Conservation (phyloP, 2,888 invertebrate genomes). For the Lydus trimaculatus region DNA sequence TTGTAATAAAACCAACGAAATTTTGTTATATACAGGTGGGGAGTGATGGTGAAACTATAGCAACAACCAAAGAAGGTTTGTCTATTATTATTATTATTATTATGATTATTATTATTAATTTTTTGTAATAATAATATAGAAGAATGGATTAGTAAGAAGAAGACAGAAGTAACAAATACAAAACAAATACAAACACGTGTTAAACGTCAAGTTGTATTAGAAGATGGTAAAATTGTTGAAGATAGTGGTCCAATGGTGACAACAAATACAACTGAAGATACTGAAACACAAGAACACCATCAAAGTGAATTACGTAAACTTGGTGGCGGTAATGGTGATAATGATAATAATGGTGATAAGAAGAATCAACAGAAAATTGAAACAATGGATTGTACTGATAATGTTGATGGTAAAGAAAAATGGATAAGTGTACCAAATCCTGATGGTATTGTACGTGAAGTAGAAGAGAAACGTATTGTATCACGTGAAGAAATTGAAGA, state of each 20-base stretch:
- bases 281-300: conserved; percentile 87
- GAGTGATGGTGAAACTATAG: conserved; percentile 76
- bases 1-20: conserved; percentile 55
- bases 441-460: conserved; percentile 81
- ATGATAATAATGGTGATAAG: conserved; percentile 19
- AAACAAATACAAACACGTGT: conserved; percentile 91
- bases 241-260: conserved; percentile 91
- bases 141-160: conserved; percentile 92
- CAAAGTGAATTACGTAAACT: conserved; percentile 72
- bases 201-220: conserved; percentile 85
- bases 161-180: conserved; percentile 88
- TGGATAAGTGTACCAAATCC: conserved; percentile 71
- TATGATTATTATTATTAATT: conserved; percentile 18
- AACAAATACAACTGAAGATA: conserved; percentile 90
- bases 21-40: conserved; percentile 61
- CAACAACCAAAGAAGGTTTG: conserved; percentile 88
- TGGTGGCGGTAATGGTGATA: conserved; percentile 55
- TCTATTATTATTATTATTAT: conserved; percentile 18
- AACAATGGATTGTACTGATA: conserved; percentile 11
- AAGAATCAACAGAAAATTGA: conserved; percentile 29
- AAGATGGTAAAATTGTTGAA: conserved; percentile 89
- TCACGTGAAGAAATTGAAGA: conserved; percentile 86
- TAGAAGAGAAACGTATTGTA: conserved; percentile 78
- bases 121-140: conserved; percentile 70
- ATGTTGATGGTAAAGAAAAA: conserved; percentile 31